Evolutionary conservation across 2,888 invertebrate species (phyloP), one percentile per base, ranked within the genome.

Genomic region (Drosophila nr. perissopoda): DNA sequence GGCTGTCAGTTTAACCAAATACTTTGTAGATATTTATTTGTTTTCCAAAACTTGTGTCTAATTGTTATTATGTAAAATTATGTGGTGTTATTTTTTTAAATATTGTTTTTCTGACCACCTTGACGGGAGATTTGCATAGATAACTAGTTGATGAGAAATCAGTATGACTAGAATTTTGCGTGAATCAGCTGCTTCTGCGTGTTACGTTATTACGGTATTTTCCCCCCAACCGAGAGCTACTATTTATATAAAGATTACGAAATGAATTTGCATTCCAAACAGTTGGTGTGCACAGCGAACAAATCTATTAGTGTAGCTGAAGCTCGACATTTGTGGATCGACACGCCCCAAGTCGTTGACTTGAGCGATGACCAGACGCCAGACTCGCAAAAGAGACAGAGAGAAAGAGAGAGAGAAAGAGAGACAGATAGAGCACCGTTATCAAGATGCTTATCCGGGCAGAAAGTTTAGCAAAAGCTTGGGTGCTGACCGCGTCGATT

Each of bases 1-100:
- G 34, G 38, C 54, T 75, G 67, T 76, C 75, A 57, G 54, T 79
- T 77, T 82, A 84, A 71, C 74, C 59, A 77, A 81, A 65, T 72
- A 71, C 68, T 75, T 75, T 60, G 69, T 61, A 73, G 56, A 61
- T 61, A 78, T 74, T 79, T 83, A 70, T 81, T 81, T 87, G 78
- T 80, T 82, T 80, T 76, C 46, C 57, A 48, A 48, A 49, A 38
- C 56, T 36, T 76, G 65, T 75, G 62, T 75, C 78, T 82, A 85
- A 86, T 89, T 81, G 73, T 83, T 75, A 82, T 85, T 87, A 85
- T 87, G 86, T 79, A 85, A 88, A 80, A 64, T 54, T 66, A 57
- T 54, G 36, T 61, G 48, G 0, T 25, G 71, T 70, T 74, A 52
- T 72, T 78, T 68, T 77, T 74, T 74, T 66, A 21, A 8, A 25